Percentiles rank a stretch among this genome's conserved stretches.
Conservation (phyloP, 2,113 vertebrate genomes). For the Poecile atricapillus region DNA sequence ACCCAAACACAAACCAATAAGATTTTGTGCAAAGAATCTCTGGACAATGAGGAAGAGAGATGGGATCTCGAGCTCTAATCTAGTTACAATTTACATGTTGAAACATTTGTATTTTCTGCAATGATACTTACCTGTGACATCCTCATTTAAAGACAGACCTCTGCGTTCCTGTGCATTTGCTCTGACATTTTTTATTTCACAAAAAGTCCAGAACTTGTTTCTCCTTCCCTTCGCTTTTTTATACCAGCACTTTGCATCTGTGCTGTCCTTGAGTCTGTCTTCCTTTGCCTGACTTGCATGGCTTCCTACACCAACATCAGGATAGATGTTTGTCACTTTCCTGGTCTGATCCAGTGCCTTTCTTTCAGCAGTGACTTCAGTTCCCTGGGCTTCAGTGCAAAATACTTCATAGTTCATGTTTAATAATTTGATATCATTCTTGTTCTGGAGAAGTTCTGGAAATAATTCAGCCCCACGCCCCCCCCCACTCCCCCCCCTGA, state of each 20-base stretch:
- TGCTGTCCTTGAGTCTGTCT: not conserved
- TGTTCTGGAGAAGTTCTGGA: not conserved
- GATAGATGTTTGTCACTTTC: not conserved
- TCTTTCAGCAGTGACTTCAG: not conserved
- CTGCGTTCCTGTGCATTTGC: not conserved
- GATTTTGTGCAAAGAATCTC: not conserved
- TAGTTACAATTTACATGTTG: not conserved
- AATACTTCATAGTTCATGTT: not conserved
- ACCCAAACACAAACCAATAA: not conserved
- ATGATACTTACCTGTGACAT: not conserved
- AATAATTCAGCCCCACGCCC: not conserved
- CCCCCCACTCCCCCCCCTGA: not conserved
- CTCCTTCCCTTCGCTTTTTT: not conserved
- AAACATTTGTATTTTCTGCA: not conserved
- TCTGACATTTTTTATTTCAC: not conserved
- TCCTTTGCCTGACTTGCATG: not conserved
- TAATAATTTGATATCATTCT: not conserved
- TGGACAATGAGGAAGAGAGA: not conserved
- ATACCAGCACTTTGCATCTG: not conserved
- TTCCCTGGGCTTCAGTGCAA: not conserved
- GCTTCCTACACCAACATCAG: rapidly evolving
- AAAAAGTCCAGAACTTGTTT: not conserved
- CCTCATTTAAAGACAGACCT: not conserved
- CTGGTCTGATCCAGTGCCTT: rapidly evolving
- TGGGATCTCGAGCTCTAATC: not conserved